Evolutionary conservation across 1,140 invertebrate genomes (phyloP).

Genomic region (Euwallacea similis): DNA sequence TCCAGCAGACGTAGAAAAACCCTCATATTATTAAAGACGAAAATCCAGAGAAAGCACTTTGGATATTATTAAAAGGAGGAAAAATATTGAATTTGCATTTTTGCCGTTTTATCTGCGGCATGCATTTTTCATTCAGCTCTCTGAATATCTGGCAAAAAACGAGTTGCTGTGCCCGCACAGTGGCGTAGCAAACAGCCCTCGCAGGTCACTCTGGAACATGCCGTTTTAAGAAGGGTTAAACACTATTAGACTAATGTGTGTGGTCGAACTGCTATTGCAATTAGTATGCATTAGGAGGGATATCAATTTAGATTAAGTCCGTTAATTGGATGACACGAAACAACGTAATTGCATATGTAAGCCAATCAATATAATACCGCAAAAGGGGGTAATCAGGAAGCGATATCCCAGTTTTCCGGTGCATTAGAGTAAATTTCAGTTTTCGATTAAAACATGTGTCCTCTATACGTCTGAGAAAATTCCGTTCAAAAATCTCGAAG

Average conservation of each 20-base stretch:
- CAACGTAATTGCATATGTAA: not conserved
- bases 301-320: constrained; percentile 10
- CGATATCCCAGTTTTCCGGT: too few species aligned
- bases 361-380: constrained; percentile 1
- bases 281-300: constrained; percentile 5
- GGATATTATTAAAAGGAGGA: constrained; percentile 14
- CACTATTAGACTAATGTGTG: too few species aligned
- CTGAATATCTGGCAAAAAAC: not conserved
- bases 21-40: constrained; percentile 27
- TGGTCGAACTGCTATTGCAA: constrained; percentile 1
- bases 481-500: constrained; percentile 19
- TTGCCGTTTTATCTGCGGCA: constrained; percentile 4
- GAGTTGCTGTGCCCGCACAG: not conserved
- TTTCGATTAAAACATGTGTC: too few species aligned
- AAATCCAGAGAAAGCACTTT: constrained; percentile 29
- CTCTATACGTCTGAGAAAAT: not conserved
- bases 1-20: constrained; percentile 25
- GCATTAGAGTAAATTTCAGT: too few species aligned
- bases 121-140: constrained; percentile 7
- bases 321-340: constrained; percentile 4
- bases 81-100: constrained; percentile 32
- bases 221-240: too few species aligned
- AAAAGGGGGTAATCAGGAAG: too few species aligned
- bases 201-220: too few species aligned
- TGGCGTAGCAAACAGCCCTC: too few species aligned